Base-by-base conservation (phyloP, 2,888 invertebrate genomes). In the Diploptera punctata region DNA sequence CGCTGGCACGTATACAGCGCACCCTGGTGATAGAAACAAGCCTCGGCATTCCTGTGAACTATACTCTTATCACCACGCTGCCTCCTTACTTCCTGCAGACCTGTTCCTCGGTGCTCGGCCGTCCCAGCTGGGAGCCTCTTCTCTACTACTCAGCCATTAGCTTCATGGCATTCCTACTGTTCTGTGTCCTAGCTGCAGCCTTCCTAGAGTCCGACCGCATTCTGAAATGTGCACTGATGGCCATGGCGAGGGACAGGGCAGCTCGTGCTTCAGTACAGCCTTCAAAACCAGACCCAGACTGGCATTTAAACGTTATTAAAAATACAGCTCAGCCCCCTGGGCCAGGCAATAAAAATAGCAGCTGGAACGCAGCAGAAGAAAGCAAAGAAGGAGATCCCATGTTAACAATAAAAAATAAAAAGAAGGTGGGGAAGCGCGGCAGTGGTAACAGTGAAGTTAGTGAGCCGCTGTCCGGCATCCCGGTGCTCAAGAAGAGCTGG, bases 71-170 rank as follows among this genome's bases (percentile, higher is more conserved):
- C 65, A 91, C 92, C 3, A 89, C 89, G 73, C 83, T 90, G 74
- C 90, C 88, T 67, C 84, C 85, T 0, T 86, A 89, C 75, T 88
- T 90, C 78, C 82, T 95, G 74, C 86, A 88, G 10, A 83, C 87
- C 67, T 95, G 96, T 81, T 88, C 91, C 0, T 84, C 86, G 13
- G 86, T 89, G 1, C 82, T 95, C 67, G 87, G 88, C 1, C 87
- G 95, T 52, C 96, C 95, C 0, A 82, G 83, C 1, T 96, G 94
- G 93, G 95, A 95, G 81, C 84, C 85, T 4, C 82, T 87, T 21
- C 83, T 94, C 67, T 92, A 92, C 79, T 93, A 87, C 80, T 83
- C 85, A 70, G 87, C 87, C 57, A 85, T 88, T 71, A 84, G 83
- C 77, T 83, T 90, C 77, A 88, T 90, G 80, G 82, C 85, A 68